Percentiles rank a stretch among this genome's conserved stretches.
phyloP scores from a whole-genome alignment of 2,888 invertebrate species.

The Melanostoma scalare region DNA sequence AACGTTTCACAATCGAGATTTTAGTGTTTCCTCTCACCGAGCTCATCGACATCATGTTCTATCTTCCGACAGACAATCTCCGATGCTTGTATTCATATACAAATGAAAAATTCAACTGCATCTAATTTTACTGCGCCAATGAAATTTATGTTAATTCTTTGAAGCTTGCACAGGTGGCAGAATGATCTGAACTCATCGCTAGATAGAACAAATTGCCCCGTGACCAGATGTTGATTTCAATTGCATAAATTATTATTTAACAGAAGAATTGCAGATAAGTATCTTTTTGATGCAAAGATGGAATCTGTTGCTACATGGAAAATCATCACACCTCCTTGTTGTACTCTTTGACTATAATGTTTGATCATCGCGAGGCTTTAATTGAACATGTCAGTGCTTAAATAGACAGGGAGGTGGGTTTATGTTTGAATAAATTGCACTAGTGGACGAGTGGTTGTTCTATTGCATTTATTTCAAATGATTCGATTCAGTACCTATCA shows the following conservation, averaged over 20 bases:
- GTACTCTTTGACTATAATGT: no score
- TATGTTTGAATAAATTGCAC: no score
- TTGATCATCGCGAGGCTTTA: not conserved
- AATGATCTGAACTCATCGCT: constrained; percentile 6
- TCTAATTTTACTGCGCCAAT: not conserved
- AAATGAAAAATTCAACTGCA: no score
- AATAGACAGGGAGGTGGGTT: no score
- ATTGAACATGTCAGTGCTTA: not conserved
- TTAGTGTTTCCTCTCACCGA: no score
- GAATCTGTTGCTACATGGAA: constrained; percentile 7
- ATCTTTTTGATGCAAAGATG: constrained; percentile 5
- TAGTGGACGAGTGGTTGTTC: no score
- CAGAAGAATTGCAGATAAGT: not conserved
- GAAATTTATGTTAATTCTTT: not conserved
- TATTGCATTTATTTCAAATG: no score
- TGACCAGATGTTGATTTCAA: constrained; percentile 2
- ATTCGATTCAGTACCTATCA: no score
- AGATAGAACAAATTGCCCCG: constrained; percentile 3
- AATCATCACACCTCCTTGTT: not conserved
- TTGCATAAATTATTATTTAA: constrained; percentile 9
- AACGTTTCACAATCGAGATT: no score
- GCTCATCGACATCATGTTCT: no score
- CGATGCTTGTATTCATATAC: no score
- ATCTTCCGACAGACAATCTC: no score
- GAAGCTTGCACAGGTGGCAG: not conserved